These are phyloP conservation scores for Brachionus koreanus DNA, from an alignment of 1,140 invertebrate species.

Conservation along the genomic window DNA sequence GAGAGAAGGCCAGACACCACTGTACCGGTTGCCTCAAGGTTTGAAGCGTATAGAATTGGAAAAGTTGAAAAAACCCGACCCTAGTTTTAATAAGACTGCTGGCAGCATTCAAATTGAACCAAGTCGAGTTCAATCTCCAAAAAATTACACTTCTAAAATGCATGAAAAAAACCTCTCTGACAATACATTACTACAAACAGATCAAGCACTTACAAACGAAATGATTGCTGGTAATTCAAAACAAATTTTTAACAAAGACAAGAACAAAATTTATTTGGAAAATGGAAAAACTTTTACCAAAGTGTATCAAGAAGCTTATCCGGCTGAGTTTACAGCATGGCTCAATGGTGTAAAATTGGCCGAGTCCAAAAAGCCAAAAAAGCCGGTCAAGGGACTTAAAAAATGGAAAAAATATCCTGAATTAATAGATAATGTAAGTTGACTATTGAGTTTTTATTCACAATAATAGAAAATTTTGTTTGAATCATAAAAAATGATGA, in stretches of 20 bases:
- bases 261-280: not conserved
- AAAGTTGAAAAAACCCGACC: conserved; percentile 16
- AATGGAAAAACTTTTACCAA: conserved; percentile 38
- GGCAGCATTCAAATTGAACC: not conserved
- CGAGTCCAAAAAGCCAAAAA: not conserved
- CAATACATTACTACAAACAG: conserved; percentile 1
- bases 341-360: not conserved
- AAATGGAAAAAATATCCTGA: conserved; percentile 40
- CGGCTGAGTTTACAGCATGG: conserved; percentile 18
- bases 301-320: not conserved
- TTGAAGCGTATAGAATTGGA: conserved; percentile 4
- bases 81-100: conserved; percentile 27
- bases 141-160: not conserved
- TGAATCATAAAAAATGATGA: not conserved
- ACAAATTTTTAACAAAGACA: not conserved
- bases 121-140: conserved; percentile 5
- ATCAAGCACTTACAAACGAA: conserved; percentile 9
- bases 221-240: not conserved
- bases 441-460: not conserved
- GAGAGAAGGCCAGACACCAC: not conserved
- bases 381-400: not conserved
- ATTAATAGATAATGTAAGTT: conserved; percentile 30
- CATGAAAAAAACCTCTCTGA: not conserved
- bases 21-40: conserved; percentile 6
- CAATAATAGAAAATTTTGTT: not conserved